These are phyloP conservation scores for Megaceryle alcyon DNA, from an alignment of 2,797 vertebrate species.

Conservation along the genomic window DNA sequence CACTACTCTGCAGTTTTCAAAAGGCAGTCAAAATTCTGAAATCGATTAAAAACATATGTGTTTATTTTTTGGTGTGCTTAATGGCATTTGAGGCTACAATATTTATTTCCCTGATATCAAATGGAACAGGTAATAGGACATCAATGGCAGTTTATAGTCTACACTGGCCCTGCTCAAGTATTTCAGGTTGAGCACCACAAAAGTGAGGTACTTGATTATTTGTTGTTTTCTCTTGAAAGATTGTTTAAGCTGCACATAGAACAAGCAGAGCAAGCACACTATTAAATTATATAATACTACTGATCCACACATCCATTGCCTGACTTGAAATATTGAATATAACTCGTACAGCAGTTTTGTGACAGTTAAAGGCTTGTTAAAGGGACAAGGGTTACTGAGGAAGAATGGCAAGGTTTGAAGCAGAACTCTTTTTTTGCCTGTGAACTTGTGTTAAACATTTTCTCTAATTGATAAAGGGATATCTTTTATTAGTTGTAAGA, in stretches of 20 bases:
- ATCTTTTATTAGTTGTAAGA: not conserved
- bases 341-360: not conserved
- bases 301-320: not conserved
- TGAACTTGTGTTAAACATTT: not conserved
- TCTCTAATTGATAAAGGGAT: not conserved
- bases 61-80: not conserved
- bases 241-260: fast-evolving
- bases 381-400: not conserved
- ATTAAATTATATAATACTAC: not conserved
- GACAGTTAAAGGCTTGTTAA: not conserved
- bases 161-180: not conserved
- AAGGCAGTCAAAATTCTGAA: not conserved
- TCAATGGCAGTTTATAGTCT: not conserved
- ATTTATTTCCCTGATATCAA: not conserved
- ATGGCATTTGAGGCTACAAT: not conserved
- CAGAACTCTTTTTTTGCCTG: not conserved
- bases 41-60: not conserved
- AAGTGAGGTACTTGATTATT: not conserved
- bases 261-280: not conserved
- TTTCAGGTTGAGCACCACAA: not conserved
- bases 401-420: not conserved
- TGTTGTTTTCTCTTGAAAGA: not conserved
- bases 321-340: not conserved
- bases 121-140: not conserved
- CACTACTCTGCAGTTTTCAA: not conserved